Percentiles rank a stretch among this genome's conserved stretches.
Evolutionary conservation across 1,140 invertebrate genomes (phyloP).

Genomic region (Ctenoplectra terminalis): DNA sequence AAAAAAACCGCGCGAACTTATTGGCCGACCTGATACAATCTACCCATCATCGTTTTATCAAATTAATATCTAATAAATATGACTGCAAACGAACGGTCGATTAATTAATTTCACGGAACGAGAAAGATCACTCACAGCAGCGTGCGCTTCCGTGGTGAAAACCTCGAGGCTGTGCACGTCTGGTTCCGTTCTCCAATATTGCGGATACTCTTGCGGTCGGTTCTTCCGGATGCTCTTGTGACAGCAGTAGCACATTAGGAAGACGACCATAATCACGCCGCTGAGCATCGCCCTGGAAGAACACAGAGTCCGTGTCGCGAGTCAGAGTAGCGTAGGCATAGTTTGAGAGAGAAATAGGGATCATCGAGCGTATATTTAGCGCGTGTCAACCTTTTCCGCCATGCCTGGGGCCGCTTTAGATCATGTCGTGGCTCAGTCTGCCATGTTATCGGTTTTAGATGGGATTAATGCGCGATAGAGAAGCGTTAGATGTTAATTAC

Average conservation of each 20-base stretch:
- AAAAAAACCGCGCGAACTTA: no score
- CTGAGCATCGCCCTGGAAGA: constrained; percentile 84
- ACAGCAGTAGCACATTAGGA: constrained; percentile 87
- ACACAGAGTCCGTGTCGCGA: neutral
- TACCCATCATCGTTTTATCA: no score
- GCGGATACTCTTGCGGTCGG: constrained; percentile 84
- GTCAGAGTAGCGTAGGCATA: neutral
- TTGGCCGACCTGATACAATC: no score
- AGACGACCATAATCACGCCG: constrained; percentile 85
- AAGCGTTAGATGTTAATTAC: neutral
- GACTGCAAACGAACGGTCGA: neutral
- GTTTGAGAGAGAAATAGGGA: constrained; percentile 1
- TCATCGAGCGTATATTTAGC: constrained; percentile 44
- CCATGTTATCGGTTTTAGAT: neutral
- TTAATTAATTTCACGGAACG: neutral
- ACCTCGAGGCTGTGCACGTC: constrained; percentile 85
- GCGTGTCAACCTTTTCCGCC: constrained; percentile 6
- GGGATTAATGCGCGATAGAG: neutral
- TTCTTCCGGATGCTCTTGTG: constrained; percentile 86
- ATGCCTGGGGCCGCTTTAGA: neutral
- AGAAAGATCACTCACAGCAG: constrained; percentile 80
- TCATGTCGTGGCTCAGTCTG: neutral
- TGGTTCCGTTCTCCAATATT: constrained; percentile 84
- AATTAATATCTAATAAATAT: neutral
- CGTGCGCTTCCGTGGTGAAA: constrained; percentile 85